Evolutionary conservation across 2,797 vertebrate species (phyloP).

Genomic region (Amblyopsis hoosieri): DNA sequence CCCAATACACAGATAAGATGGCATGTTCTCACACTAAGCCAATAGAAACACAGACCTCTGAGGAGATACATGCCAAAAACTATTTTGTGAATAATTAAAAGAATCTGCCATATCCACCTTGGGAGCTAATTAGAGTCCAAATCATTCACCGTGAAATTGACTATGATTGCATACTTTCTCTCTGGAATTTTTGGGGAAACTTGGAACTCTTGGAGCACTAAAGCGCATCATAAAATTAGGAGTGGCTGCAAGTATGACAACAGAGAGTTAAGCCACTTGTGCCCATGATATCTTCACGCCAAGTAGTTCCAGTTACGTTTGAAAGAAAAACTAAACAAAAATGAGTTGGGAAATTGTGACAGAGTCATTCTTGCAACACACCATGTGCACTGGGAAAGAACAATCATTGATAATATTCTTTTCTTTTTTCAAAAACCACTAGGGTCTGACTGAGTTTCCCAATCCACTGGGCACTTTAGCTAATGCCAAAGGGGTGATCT

Average conservation of each 20-base stretch:
- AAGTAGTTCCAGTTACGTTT: constrained; percentile 7
- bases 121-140: constrained; percentile 43
- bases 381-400: constrained; percentile 18
- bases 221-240: constrained; percentile 25
- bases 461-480: constrained; percentile 6
- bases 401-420: constrained; percentile 29
- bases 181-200: constrained; percentile 20
- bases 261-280: not conserved
- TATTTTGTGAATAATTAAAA: constrained; percentile 48
- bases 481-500: constrained; percentile 16
- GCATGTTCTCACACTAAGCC: constrained; percentile 57
- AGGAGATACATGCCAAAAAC: constrained; percentile 51
- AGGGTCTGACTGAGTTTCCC: constrained; percentile 11
- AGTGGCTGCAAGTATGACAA: constrained; percentile 9
- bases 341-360: not conserved
- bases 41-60: constrained; percentile 32
- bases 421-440: constrained; percentile 20
- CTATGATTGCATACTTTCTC: constrained; percentile 3
- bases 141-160: constrained; percentile 46
- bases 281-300: not conserved
- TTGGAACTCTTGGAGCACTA: constrained; percentile 7
- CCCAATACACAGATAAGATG: constrained; percentile 55
- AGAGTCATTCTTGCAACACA: constrained; percentile 18
- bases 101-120: constrained; percentile 45
- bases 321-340: too few species aligned